Evolutionary conservation across 2,888 invertebrate species (phyloP).

Genomic region (Xylota segnis): DNA sequence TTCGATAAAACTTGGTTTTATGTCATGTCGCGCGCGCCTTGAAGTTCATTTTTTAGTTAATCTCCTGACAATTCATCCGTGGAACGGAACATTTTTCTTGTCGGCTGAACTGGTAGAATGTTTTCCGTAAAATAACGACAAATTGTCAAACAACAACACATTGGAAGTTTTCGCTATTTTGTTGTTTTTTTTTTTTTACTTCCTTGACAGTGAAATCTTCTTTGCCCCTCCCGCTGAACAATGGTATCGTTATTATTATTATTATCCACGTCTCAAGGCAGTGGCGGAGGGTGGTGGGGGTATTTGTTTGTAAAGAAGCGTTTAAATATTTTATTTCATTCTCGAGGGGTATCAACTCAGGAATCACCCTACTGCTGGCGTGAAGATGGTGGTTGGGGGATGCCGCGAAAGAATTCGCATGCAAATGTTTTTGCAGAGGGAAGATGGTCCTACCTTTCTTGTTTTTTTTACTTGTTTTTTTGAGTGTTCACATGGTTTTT

Average conservation of each 20-base stretch:
- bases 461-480: too few relatives aligned
- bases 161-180: slow-evolving; percentile 19
- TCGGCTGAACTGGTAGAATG: slow-evolving; percentile 25
- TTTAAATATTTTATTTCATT: slow-evolving; percentile 84
- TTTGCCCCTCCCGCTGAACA: slow-evolving; percentile 45
- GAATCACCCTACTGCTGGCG: slow-evolving; percentile 58
- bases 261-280: slow-evolving; percentile 63
- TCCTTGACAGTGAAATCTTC: slow-evolving; percentile 45
- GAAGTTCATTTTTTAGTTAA: slow-evolving; percentile 62
- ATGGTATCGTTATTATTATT: slow-evolving; percentile 74
- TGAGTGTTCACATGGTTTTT: slow-evolving; percentile 45
- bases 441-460: slow-evolving; percentile 23
- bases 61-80: slow-evolving; percentile 71
- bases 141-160: slow-evolving; percentile 53
- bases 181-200: slow-evolving; percentile 10
- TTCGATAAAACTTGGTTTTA: slow-evolving; percentile 73
- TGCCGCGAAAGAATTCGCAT: slow-evolving; percentile 71
- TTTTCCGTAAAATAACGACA: slow-evolving; percentile 22
- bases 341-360: slow-evolving; percentile 81
- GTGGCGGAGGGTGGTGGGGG: slow-evolving; percentile 4
- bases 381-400: slow-evolving; percentile 11
- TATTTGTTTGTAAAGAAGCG: slow-evolving; percentile 76
- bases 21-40: slow-evolving; percentile 62
- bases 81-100: slow-evolving; percentile 42
- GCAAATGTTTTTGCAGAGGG: slow-evolving; percentile 69